Percentiles rank a stretch among this genome's conserved stretches.
These are phyloP conservation scores for Drosophila sulfurigaster DNA, from an alignment of 1,140 invertebrate species.

Conservation along the genomic window DNA sequence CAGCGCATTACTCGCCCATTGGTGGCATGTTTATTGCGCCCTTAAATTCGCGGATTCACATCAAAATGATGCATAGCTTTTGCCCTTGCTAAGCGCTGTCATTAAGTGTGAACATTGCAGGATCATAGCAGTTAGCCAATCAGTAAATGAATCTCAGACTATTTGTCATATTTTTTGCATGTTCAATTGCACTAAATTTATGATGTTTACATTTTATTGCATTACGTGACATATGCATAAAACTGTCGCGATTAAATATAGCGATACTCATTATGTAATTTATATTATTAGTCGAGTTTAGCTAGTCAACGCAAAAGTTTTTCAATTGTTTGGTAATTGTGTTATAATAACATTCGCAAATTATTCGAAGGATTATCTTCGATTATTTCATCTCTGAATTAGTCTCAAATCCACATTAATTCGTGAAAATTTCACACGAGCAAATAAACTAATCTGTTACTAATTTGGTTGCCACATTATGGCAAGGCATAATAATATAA, in stretches of 20 bases:
- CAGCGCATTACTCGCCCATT: slow-evolving; percentile 67
- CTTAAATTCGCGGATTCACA: slow-evolving; percentile 64
- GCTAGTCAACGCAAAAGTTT: no score
- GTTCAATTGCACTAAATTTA: not conserved
- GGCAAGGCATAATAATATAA: slow-evolving; percentile 32
- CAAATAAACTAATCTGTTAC: slow-evolving; percentile 30
- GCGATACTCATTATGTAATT: no score
- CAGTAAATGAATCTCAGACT: slow-evolving; percentile 15
- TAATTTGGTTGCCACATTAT: slow-evolving; percentile 50
- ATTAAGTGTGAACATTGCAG: slow-evolving; percentile 62
- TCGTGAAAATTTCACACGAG: slow-evolving; percentile 2
- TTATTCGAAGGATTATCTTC: not conserved
- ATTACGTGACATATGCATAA: no score
- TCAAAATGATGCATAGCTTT: slow-evolving; percentile 78
- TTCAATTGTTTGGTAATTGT: not conserved
- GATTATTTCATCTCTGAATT: not conserved
- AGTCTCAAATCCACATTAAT: not conserved
- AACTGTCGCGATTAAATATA: no score
- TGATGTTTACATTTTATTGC: no score
- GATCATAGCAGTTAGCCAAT: slow-evolving; percentile 22
- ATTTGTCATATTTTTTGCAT: slow-evolving; percentile 17
- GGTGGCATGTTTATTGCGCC: slow-evolving; percentile 70
- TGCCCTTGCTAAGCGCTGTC: slow-evolving; percentile 60
- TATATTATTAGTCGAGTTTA: no score
- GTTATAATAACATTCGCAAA: not conserved